Evolutionary conservation across 2,113 vertebrate genomes (phyloP).

Genomic region (Anguilla rostrata): DNA sequence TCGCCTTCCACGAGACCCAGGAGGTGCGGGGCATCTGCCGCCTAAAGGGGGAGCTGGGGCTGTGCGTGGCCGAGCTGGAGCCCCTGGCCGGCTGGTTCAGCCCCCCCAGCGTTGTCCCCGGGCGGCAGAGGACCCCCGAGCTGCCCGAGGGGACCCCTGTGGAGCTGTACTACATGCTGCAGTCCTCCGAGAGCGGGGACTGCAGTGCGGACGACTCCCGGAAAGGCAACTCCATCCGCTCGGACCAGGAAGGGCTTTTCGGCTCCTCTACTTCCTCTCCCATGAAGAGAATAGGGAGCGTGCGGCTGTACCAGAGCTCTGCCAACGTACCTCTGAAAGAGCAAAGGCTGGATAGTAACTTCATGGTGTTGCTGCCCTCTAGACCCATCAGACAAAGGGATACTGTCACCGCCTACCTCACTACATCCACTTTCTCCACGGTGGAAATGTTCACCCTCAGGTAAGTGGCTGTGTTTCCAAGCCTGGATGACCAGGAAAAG

Average conservation of each 20-base stretch:
- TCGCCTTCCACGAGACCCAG: conserved; percentile 88
- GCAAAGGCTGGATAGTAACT: conserved; percentile 78
- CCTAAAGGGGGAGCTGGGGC: conserved; percentile 76
- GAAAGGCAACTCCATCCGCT: conserved; percentile 78
- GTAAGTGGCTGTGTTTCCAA: conserved; percentile 56
- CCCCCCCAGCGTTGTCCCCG: conserved; percentile 66
- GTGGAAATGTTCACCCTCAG: conserved; percentile 90
- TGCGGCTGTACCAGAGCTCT: conserved; percentile 74
- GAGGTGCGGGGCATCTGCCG: conserved; percentile 84
- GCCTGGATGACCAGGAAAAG: neutral
- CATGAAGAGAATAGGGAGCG: conserved; percentile 78
- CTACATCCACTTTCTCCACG: conserved; percentile 73
- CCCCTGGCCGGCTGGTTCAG: conserved; percentile 83
- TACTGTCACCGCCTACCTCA: conserved; percentile 79
- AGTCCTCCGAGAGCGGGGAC: conserved; percentile 67
- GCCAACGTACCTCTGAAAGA: conserved; percentile 72
- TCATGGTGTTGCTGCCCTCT: conserved; percentile 82
- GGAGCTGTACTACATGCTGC: conserved; percentile 89
- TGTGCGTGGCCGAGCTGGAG: conserved; percentile 86
- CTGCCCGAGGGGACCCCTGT: conserved; percentile 75
- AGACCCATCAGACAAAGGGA: conserved; percentile 83
- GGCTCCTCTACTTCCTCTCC: conserved; percentile 67
- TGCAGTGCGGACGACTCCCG: conserved; percentile 75
- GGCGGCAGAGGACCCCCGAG: conserved; percentile 71
- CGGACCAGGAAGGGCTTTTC: conserved; percentile 74